Evolutionary conservation across 2,888 invertebrate species (phyloP).

Genomic region (Apeira syringaria): DNA sequence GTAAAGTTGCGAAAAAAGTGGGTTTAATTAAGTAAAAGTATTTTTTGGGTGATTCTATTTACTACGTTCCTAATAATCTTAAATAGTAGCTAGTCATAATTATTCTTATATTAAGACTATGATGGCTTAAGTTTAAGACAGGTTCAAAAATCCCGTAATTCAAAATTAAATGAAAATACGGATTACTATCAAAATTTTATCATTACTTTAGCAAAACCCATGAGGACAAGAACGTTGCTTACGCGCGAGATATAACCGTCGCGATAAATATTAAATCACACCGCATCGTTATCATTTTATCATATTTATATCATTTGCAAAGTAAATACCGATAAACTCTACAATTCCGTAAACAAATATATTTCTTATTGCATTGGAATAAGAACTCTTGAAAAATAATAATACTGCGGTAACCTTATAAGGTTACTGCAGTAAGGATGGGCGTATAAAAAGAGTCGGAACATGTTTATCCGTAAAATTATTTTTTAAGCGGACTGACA

Average conservation of each 20-base stretch:
- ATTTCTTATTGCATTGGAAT: conserved; percentile 34
- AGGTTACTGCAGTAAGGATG: conserved; percentile 21
- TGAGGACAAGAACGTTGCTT: conserved; percentile 7
- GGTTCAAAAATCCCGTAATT: too few relatives aligned
- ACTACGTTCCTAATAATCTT: too few relatives aligned
- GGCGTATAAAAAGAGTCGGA: conserved; percentile 2
- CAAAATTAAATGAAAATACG: too few relatives aligned
- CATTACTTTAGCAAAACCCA: conserved; percentile 2
- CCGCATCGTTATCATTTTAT: conserved; percentile 61
- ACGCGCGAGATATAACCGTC: conserved; percentile 5
- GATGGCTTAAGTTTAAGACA: too few relatives aligned
- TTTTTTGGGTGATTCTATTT: too few relatives aligned
- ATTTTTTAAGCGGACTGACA: too few relatives aligned
- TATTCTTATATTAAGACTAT: too few relatives aligned
- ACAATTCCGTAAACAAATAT: conserved; percentile 29
- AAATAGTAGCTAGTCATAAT: too few relatives aligned
- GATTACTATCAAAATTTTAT: conserved; percentile 3
- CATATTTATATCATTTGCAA: conserved; percentile 64
- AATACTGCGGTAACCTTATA: too few relatives aligned
- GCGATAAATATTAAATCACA: conserved; percentile 19
- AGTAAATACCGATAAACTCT: conserved; percentile 64
- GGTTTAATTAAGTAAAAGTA: too few relatives aligned
- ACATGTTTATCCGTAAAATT: background rate
- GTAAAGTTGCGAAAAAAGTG: too few relatives aligned
- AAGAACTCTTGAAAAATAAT: conserved; percentile 22